phyloP scores from a whole-genome alignment of 2,113 vertebrate genomes.

The Tenebrosternarchus preto region DNA sequence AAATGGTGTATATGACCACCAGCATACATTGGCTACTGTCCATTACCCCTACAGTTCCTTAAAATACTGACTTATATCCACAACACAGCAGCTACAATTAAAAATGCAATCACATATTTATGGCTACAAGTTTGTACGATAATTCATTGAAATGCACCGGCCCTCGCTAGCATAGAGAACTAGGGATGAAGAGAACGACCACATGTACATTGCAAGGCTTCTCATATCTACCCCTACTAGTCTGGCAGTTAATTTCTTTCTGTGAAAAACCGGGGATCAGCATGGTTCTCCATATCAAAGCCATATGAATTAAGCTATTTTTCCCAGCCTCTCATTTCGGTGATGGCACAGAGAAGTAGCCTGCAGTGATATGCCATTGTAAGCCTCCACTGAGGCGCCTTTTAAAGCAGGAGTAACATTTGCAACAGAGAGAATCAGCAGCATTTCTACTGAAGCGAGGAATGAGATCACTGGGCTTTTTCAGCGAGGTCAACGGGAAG shows the following conservation, averaged over 20 bases:
- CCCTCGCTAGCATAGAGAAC: conserved; percentile 4
- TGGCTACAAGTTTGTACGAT: conserved; percentile 24
- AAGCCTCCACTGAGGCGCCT: conserved; percentile 65
- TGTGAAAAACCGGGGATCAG: conserved; percentile 80
- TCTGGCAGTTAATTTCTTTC: conserved; percentile 81
- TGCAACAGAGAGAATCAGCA: conserved; percentile 73
- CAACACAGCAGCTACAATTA: background rate
- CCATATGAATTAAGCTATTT: conserved; percentile 82
- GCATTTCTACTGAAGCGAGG: conserved; percentile 73
- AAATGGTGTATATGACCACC: conserved; percentile 24
- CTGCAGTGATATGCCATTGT: conserved; percentile 73
- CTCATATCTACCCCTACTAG: conserved; percentile 32
- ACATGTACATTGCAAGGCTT: background rate
- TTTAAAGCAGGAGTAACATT: conserved; percentile 69
- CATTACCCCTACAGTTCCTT: background rate
- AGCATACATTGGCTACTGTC: background rate
- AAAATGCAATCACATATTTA: conserved; percentile 17
- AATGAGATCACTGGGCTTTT: conserved; percentile 78
- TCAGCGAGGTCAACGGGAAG: conserved; percentile 73
- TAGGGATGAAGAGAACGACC: background rate
- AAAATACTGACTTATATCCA: background rate
- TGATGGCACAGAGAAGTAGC: conserved; percentile 74
- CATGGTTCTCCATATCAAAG: conserved; percentile 88
- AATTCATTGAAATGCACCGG: conserved; percentile 13
- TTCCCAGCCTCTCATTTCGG: conserved; percentile 64